Conservation (phyloP, 2,113 vertebrate genomes). For the Thalassoma bifasciatum region DNA sequence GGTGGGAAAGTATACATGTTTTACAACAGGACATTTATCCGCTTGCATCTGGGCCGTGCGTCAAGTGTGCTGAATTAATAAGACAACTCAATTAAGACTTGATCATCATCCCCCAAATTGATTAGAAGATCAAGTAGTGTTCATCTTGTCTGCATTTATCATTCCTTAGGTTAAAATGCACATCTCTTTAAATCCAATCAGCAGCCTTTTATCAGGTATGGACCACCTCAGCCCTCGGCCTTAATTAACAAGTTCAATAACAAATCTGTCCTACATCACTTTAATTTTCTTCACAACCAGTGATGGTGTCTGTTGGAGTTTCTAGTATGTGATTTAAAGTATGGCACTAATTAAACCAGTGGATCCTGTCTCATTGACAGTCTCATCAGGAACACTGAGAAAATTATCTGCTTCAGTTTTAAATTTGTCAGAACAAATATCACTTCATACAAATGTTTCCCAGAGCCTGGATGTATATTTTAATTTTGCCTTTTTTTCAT, state of each 20-base stretch:
- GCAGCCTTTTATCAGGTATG: slow-evolving; percentile 65
- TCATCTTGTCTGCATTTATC: slow-evolving; percentile 65
- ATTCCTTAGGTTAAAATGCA: slow-evolving; percentile 58
- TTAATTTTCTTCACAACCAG: slow-evolving; percentile 71
- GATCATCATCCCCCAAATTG: slow-evolving; percentile 75
- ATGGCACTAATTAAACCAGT: slow-evolving; percentile 74
- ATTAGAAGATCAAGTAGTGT: slow-evolving; percentile 66
- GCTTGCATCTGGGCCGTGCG: slow-evolving; percentile 38
- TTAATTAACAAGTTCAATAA: slow-evolving; percentile 81
- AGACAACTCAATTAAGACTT: slow-evolving; percentile 79
- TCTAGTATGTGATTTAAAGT: slow-evolving; percentile 64
- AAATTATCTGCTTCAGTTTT: slow-evolving; percentile 34
- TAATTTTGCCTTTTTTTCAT: background rate
- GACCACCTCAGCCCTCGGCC: slow-evolving; percentile 50
- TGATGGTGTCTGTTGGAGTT: slow-evolving; percentile 57
- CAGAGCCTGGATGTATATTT: background rate
- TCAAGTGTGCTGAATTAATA: slow-evolving; percentile 62
- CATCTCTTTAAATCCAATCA: slow-evolving; percentile 69
- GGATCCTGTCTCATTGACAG: slow-evolving; percentile 50
- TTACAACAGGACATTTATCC: slow-evolving; percentile 39
- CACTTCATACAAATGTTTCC: slow-evolving; percentile 19
- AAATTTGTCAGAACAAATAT: slow-evolving; percentile 36
- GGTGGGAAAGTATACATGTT: background rate
- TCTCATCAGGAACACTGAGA: slow-evolving; percentile 38
- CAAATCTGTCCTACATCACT: slow-evolving; percentile 73